Evolutionary conservation across 2,797 vertebrate genomes (phyloP).

Genomic region (Rhyacichthys aspro): DNA sequence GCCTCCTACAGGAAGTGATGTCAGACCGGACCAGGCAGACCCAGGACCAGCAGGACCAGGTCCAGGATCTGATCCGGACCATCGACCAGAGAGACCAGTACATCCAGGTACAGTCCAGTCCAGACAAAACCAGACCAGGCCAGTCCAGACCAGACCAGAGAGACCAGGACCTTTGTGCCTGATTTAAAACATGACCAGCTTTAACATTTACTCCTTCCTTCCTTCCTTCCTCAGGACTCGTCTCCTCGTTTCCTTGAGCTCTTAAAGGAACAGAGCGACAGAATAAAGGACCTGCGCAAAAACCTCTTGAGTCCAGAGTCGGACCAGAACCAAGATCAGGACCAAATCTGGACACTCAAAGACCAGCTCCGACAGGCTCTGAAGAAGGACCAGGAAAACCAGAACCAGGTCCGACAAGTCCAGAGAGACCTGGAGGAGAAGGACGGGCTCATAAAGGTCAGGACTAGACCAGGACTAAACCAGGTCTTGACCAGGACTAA

Average conservation of each 20-base stretch:
- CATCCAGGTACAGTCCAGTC: slow-evolving; percentile 69
- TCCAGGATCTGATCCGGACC: slow-evolving; percentile 83
- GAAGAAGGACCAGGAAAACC: slow-evolving; percentile 86
- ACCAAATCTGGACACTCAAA: slow-evolving; percentile 65
- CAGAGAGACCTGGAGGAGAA: slow-evolving; percentile 83
- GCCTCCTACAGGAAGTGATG: slow-evolving; percentile 88
- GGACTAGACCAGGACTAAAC: slow-evolving; percentile 9
- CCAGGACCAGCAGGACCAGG: slow-evolving; percentile 84
- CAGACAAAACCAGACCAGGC: not conserved
- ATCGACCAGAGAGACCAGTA: slow-evolving; percentile 83
- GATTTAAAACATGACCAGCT: no score
- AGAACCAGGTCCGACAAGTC: slow-evolving; percentile 85
- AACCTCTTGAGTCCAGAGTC: slow-evolving; percentile 25
- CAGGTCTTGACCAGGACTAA: not conserved
- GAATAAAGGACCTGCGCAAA: slow-evolving; percentile 84
- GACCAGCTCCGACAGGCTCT: slow-evolving; percentile 86
- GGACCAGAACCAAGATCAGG: slow-evolving; percentile 15
- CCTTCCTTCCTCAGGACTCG: slow-evolving; percentile 70
- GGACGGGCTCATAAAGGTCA: slow-evolving; percentile 89
- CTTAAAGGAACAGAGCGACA: slow-evolving; percentile 81
- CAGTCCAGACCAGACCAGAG: not conserved
- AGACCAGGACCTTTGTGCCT: no score
- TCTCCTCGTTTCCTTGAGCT: slow-evolving; percentile 80
- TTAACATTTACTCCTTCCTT: not conserved
- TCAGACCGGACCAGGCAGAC: slow-evolving; percentile 77